Base-by-base conservation (phyloP, 2,113 vertebrate genomes). In the Neotragus pygmaeus region DNA sequence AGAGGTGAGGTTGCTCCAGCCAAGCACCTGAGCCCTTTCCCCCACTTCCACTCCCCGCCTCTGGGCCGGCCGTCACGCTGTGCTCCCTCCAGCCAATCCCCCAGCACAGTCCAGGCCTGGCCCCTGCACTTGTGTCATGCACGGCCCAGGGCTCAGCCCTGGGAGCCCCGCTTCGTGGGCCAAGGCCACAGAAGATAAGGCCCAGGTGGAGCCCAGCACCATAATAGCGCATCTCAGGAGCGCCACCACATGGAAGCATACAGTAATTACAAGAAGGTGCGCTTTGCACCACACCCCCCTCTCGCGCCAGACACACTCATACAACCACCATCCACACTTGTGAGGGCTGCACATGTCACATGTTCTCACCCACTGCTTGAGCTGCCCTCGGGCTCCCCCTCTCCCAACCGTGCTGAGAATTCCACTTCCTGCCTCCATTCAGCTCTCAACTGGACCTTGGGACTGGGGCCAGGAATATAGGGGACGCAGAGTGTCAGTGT, bases 1-100 rank as follows among this genome's bases (percentile, higher is more conserved):
- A 98, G 98, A 96, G 99, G 99, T 99, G 90, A 99, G 98, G 88
- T 36, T 28, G 19, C 60, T 58, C 5, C 15, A 9, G 16, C 45
- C 23, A 16, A 23, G 47, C 3, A 1, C n/a, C 39, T 19, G 21
- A 53, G 45, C 58, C 55, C 36, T 17, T 23, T 3, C 10, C 8
- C 25, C 77, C 2, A 3, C 49, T 23, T 47, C 15, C 13, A 1
- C n/a, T 55, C 80, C 80, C 33, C 0, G 0, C 5, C 23, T 2
- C 7, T 16, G 13, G 60, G 30, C 28, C 16, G 13, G 51, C 45
- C 21, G 4, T 12, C 4, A 7, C 77, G 53, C 19, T 45, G 8
- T 16, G 3, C 80, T 84, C 25, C 60, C 39, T 17, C 64, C 13
- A 60, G 62, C 45, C 55, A 58, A n/a, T 51, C 62, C 23, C 66